Conservation (phyloP, 2,888 invertebrate species). For the Lasioglossum villosulum region DNA sequence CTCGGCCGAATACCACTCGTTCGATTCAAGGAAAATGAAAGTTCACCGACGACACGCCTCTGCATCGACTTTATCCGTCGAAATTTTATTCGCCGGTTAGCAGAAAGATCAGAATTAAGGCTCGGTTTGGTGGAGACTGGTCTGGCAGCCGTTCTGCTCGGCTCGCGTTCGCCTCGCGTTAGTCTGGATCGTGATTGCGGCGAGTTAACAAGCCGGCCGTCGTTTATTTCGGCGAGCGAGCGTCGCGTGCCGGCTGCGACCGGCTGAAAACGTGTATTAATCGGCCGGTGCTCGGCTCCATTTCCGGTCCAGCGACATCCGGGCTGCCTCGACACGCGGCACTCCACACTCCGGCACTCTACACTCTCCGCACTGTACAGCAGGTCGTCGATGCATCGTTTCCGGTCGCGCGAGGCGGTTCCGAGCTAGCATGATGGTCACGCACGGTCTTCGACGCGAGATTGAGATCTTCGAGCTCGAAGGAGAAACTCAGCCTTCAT, state of each 20-base stretch:
- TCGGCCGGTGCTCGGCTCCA: constrained; percentile 8
- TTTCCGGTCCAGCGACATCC: constrained; percentile 47
- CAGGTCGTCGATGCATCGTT: constrained; percentile 26
- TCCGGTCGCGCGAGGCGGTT: constrained; percentile 5
- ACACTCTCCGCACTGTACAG: not conserved
- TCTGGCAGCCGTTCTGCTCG: not conserved
- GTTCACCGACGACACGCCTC: not conserved
- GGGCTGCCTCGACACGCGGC: not conserved
- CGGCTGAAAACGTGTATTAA: constrained; percentile 51
- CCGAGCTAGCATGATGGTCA: constrained; percentile 56
- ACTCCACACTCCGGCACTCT: not conserved
- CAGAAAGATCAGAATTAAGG: not conserved
- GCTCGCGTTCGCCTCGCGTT: not conserved
- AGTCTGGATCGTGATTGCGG: constrained; percentile 16
- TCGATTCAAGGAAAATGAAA: not conserved
- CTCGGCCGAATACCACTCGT: not conserved
- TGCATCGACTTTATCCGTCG: not conserved
- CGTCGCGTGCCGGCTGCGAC: constrained; percentile 40
- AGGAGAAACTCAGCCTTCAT: constrained; percentile 50
- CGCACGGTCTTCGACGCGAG: constrained; percentile 56
- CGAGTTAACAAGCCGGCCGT: constrained; percentile 7
- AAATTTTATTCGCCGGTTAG: not conserved
- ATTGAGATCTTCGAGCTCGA: constrained; percentile 55
- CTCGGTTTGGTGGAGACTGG: not conserved
- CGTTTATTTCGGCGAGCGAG: constrained; percentile 15